phyloP scores from a whole-genome alignment of 2,113 vertebrate genomes.

The Eretmochelys imbricata region DNA sequence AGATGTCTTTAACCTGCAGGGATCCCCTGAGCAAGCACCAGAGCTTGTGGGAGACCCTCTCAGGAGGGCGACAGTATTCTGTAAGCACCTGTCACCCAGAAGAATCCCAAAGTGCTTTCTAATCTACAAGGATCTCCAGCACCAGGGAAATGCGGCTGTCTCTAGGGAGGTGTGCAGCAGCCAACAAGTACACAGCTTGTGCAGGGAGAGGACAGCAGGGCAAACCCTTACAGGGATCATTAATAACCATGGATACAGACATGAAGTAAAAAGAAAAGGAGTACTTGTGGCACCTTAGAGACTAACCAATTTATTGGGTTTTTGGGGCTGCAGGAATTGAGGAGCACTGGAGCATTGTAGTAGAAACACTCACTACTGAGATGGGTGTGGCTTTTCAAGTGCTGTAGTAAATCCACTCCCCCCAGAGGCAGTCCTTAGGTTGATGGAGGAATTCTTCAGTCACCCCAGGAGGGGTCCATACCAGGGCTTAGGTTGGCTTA shows the following conservation, averaged over 20 bases:
- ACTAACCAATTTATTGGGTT: not conserved
- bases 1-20: too few relatives aligned
- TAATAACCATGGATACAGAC: not conserved
- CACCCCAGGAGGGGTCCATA: not conserved
- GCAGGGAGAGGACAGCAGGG: not conserved
- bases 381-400: not conserved
- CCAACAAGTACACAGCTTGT: not conserved
- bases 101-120: not conserved
- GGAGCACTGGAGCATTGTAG: not conserved
- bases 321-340: not conserved
- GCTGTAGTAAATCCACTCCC: not conserved
- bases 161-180: not conserved
- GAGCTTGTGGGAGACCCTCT: not conserved
- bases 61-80: not conserved
- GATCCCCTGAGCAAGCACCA: too few relatives aligned
- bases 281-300: too few relatives aligned
- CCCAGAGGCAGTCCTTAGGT: not conserved
- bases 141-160: not conserved
- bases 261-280: not conserved
- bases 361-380: not conserved
- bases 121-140: not conserved
- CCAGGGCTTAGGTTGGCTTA: not conserved
- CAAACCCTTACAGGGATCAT: not conserved
- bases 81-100: not conserved
- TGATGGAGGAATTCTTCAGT: not conserved